A percentile compares a stretch with the other conserved stretches of the same genome.
These are phyloP conservation scores for Corydoras maculifer DNA, from an alignment of 2,113 vertebrate genomes.

Conservation along the genomic window DNA sequence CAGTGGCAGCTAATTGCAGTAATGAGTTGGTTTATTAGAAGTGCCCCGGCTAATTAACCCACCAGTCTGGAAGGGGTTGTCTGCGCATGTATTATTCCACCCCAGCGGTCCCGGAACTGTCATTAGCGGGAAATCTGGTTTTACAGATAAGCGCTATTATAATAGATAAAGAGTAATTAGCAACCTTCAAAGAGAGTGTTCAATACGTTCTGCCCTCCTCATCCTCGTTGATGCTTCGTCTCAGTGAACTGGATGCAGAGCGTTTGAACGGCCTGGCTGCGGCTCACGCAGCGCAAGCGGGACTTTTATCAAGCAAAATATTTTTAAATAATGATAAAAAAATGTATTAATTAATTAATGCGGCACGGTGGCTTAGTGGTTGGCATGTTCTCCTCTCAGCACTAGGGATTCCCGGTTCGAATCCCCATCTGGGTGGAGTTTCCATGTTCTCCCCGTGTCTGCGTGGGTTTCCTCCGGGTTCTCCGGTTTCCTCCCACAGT, in stretches of 20 bases:
- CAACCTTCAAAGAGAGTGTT: slow-evolving; percentile 18
- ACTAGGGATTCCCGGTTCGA: too few species aligned
- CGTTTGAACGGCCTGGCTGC: not conserved
- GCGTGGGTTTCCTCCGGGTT: too few species aligned
- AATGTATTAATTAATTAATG: too few species aligned
- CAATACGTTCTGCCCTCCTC: not conserved
- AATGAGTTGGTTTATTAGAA: slow-evolving; percentile 54
- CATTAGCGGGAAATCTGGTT: slow-evolving; percentile 27
- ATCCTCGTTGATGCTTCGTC: not conserved
- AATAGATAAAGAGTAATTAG: slow-evolving; percentile 29
- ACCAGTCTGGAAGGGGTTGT: slow-evolving; percentile 43
- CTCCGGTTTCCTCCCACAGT: too few species aligned
- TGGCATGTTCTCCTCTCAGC: too few species aligned
- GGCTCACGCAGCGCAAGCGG: not conserved
- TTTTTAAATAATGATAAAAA: not conserved
- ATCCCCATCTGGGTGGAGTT: too few species aligned
- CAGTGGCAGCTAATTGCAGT: slow-evolving; percentile 49
- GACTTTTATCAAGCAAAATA: not conserved
- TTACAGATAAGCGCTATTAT: slow-evolving; percentile 30
- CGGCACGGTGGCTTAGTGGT: too few species aligned
- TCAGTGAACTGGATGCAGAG: not conserved
- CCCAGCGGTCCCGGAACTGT: slow-evolving; percentile 21
- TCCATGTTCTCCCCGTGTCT: too few species aligned
- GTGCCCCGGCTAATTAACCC: slow-evolving; percentile 54
- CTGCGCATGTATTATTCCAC: slow-evolving; percentile 33